Evolutionary conservation across 2,113 vertebrate genomes (phyloP), one percentile per base, ranked within the genome.

Genomic region (Astur gentilis): DNA sequence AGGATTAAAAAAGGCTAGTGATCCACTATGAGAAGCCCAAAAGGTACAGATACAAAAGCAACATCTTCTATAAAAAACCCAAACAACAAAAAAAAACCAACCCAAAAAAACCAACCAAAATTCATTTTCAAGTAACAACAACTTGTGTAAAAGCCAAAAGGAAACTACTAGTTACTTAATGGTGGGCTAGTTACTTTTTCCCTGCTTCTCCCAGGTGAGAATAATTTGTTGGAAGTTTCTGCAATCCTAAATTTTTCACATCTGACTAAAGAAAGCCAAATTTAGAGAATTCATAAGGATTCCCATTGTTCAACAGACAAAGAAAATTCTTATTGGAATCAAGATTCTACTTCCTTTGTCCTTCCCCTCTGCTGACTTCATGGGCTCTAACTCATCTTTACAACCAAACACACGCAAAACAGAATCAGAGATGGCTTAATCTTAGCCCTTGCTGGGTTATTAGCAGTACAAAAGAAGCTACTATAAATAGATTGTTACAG

Each of bases 361-460:
- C 95, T 96, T 97, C 94, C 97, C 97, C 78, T 95, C 91, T 97
- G 91, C 91, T 93, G 95, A 94, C 87, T 96, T 96, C 89, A 95
- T 87, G 14, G 23, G 77, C 80, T 87, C 58, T 38, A 83, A 82
- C 54, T 83, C 1, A 5, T 84, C 92, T 91, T 83, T 92, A 49
- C 54, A 95, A 70, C 72, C 70, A 82, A 69, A 78, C 3, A 3
- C 60, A 90, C 0, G 4, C 71, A 93, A 84, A 94, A 89, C 75
- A 92, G 92, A 96, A 92, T 65, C 95, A 91, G 89, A 85, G 83
- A 76, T 61, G 73, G 80, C 86, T 94, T 94, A 95, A 95, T 95
- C 89, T 91, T n/a, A 69, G 93, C 73, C 54, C 72, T 69, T 67
- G 50, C 86, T 89, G 61, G 64, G 89, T 89, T 95, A 97, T 78